Evolutionary conservation across 2,113 vertebrate genomes (phyloP).

Genomic region (Osmerus eperlanus): DNA sequence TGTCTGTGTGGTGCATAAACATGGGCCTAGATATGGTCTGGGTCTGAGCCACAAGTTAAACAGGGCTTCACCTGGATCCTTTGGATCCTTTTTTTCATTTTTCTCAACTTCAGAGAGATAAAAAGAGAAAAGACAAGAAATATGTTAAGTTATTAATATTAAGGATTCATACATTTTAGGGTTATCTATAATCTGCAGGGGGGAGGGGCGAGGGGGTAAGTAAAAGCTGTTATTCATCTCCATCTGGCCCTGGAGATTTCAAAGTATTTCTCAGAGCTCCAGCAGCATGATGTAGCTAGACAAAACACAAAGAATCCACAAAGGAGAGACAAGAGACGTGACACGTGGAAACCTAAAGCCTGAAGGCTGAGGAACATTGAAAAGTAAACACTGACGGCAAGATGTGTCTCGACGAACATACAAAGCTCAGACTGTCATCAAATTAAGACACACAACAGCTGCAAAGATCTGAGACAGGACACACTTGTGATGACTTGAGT

Average conservation of each 20-base stretch:
- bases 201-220: conserved; percentile 8
- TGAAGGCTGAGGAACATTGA: conserved; percentile 75
- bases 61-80: conserved; percentile 99
- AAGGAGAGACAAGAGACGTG: conserved; percentile 42
- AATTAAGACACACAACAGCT: conserved; percentile 52
- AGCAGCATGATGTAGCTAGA: conserved; percentile 46
- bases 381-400: conserved; percentile 60
- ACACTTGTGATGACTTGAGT: conserved; percentile 62
- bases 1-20: conserved; percentile 26
- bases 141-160: conserved; percentile 80
- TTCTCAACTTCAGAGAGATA: conserved; percentile 90
- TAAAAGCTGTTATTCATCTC: conserved; percentile 41
- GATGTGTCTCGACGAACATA: conserved; percentile 69
- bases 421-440: conserved; percentile 49
- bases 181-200: conserved; percentile 36
- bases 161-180: conserved; percentile 77
- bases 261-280: conserved; percentile 43
- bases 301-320: conserved; percentile 37
- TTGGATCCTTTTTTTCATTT: conserved; percentile 85
- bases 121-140: conserved; percentile 83
- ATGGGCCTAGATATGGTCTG: conserved; percentile 32
- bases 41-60: conserved; percentile 87
- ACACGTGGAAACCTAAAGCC: conserved; percentile 70
- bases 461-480: conserved; percentile 72
- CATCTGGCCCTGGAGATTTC: conserved; percentile 45